phyloP scores from a whole-genome alignment of 2,888 invertebrate genomes.

The Acleris emargana region DNA sequence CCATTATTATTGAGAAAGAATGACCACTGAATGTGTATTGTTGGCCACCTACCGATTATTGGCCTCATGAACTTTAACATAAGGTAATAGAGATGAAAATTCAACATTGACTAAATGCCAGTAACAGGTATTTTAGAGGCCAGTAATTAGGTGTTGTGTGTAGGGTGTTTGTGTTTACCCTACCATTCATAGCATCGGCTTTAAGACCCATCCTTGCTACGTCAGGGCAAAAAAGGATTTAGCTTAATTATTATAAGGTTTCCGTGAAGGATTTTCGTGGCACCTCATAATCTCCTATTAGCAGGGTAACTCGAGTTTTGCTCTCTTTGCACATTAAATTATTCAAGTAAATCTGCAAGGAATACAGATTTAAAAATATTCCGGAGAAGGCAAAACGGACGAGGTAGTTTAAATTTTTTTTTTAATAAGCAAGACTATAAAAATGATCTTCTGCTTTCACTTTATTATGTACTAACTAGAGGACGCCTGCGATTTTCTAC shows the following conservation, averaged over 20 bases:
- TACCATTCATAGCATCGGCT: background rate
- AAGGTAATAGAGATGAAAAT: too few relatives aligned
- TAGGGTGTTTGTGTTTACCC: too few relatives aligned
- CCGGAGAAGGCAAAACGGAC: background rate
- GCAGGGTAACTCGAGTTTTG: constrained; percentile 41
- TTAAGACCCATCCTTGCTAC: constrained; percentile 59
- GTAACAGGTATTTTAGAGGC: too few relatives aligned
- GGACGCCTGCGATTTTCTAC: too few relatives aligned
- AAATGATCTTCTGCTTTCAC: too few relatives aligned
- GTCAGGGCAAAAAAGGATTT: constrained; percentile 73
- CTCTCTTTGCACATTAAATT: constrained; percentile 30
- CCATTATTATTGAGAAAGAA: too few relatives aligned
- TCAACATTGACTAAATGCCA: too few relatives aligned
- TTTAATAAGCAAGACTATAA: background rate
- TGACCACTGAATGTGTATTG: background rate
- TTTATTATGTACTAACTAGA: too few relatives aligned
- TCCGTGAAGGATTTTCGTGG: constrained; percentile 48
- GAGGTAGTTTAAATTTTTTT: background rate
- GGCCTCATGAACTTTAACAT: too few relatives aligned
- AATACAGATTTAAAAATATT: background rate
- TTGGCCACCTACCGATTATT: too few relatives aligned
- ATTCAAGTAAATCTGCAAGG: constrained; percentile 6
- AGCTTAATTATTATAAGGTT: constrained; percentile 51
- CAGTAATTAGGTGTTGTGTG: background rate
- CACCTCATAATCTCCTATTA: constrained; percentile 58